Evolutionary conservation across 2,888 invertebrate species (phyloP).

Genomic region (Pharmacophagus antenor): DNA sequence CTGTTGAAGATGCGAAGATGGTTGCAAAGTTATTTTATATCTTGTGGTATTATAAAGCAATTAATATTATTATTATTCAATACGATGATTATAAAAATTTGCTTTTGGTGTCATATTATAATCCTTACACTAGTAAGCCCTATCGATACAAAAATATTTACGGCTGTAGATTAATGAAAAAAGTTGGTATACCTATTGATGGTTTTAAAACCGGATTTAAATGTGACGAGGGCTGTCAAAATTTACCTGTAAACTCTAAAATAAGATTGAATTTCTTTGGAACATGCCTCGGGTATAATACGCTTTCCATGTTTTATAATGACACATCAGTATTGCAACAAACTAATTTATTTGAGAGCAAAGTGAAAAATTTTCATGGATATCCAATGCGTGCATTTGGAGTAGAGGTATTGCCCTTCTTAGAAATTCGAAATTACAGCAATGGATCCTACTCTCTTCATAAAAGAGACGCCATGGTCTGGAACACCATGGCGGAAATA

Average conservation of each 20-base stretch:
- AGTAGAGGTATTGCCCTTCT: conserved; percentile 53
- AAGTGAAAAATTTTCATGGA: conserved; percentile 56
- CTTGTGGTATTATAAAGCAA: conserved; percentile 58
- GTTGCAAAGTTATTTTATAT: conserved; percentile 56
- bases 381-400: conserved; percentile 49
- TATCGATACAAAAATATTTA: conserved; percentile 43
- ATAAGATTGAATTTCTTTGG: conserved; percentile 52
- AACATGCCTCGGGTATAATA: conserved; percentile 58
- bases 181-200: conserved; percentile 49
- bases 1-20: conserved; percentile 35
- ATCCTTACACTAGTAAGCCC: conserved; percentile 51
- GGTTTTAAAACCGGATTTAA: conserved; percentile 47
- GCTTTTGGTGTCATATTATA: conserved; percentile 47
- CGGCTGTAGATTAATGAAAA: conserved; percentile 58
- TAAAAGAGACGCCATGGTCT: conserved; percentile 61
- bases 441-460: conserved; percentile 49
- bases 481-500: conserved; percentile 55
- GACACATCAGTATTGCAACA: conserved; percentile 34
- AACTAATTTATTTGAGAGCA: conserved; percentile 53
- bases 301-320: conserved; percentile 40
- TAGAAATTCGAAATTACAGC: conserved; percentile 41
- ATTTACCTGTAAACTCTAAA: conserved; percentile 51
- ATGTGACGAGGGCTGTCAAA: conserved; percentile 55
- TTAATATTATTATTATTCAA: conserved; percentile 53
- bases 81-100: conserved; percentile 43